Evolutionary conservation across 2,113 vertebrate genomes (phyloP), one percentile per base, ranked within the genome.

Genomic region (Oryzias woworae): DNA sequence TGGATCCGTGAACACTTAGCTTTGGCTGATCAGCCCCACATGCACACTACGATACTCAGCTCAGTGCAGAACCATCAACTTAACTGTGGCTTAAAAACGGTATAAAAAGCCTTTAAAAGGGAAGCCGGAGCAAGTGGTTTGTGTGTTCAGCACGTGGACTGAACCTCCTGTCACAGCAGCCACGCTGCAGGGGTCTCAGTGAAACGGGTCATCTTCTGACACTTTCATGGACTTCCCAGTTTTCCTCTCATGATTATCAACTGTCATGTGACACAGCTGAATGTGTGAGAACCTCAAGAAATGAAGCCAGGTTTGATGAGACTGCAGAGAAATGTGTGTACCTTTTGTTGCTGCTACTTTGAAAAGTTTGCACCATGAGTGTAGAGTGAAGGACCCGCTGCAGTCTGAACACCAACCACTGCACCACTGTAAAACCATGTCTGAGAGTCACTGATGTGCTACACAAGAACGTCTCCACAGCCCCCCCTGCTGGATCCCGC

Each of bases 381-480:
- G 48, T 22, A 17, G 46, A 41, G 50, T 0, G 0, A 48, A n/a
- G 24, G 18, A 41, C 0, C 46, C n/a, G 60, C 60, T 43, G 59
- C 48, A 42, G 66, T 55, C 52, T 17, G 42, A 23, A 49, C 57
- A 17, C 24, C 52, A 15, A 42, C 57, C 17, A 55, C 26, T 10
- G 16, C 58, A 22, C 45, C 24, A 3, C n/a, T 12, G 16, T 69
- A 84, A 81, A 69, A 59, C 61, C 61, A 73, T 62, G 73, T 58
- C 1, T 61, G 45, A 48, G 57, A 55, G 67, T 67, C 62, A 51
- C 13, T 54, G 49, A 65, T 77, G 75, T 80, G 83, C 85, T 88
- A 87, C 86, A 80, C 66, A 66, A 64, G 75, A 47, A n/a, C n/a
- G 45, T 63, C 59, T 80, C 74, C 65, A 45, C 54, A 56, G 68